Evolutionary conservation across 2,113 vertebrate genomes (phyloP).

Genomic region (Leucoraja erinaceus): DNA sequence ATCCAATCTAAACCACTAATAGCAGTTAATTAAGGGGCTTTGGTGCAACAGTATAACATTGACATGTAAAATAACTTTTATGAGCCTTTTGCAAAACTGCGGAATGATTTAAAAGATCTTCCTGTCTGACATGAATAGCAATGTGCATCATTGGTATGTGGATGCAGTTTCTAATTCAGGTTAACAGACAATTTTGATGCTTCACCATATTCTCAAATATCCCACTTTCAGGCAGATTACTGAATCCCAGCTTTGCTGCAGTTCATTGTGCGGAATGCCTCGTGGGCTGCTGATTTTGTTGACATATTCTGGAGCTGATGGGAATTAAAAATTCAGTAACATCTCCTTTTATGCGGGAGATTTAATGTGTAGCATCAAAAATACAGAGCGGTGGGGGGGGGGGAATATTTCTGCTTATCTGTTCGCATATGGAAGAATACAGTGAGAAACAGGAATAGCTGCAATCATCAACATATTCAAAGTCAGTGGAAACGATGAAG

Average conservation of each 20-base stretch:
- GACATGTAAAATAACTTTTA: background rate
- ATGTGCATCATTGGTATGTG: background rate
- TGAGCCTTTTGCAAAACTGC: background rate
- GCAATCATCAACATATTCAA: background rate
- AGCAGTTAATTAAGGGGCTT: background rate
- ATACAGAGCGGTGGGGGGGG: background rate
- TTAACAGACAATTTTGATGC: background rate
- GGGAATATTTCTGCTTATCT: background rate
- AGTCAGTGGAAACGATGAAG: background rate
- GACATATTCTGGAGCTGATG: background rate
- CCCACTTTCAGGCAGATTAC: background rate
- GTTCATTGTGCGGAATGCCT: background rate
- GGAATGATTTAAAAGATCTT: background rate
- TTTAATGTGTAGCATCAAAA: background rate
- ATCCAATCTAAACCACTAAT: background rate
- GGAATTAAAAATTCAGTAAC: background rate
- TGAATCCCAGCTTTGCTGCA: background rate
- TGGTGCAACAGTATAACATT: background rate
- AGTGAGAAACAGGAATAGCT: constrained; percentile 16
- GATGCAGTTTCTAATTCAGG: background rate
- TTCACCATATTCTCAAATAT: background rate
- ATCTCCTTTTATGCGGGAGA: background rate
- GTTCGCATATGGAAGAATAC: background rate
- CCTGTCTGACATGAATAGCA: background rate
- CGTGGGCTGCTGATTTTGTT: background rate